A percentile compares a stretch with the other conserved stretches of the same genome.
phyloP scores from a whole-genome alignment of 2,797 vertebrate species.

The Megalops cyprinoides region DNA sequence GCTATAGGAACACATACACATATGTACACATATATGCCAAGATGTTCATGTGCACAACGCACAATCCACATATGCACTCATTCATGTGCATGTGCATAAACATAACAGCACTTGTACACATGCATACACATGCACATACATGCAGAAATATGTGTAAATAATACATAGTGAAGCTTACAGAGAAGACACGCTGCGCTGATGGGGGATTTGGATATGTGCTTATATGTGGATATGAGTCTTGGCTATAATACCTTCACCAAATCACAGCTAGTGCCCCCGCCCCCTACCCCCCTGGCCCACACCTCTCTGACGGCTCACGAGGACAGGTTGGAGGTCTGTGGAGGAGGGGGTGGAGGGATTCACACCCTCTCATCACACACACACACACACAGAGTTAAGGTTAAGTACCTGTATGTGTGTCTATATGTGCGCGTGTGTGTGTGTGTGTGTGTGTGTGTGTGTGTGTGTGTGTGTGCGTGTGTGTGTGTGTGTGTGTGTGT shows the following conservation, averaged over 20 bases:
- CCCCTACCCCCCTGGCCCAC: too few relatives aligned
- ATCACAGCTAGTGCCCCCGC: not conserved
- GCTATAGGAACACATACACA: too few relatives aligned
- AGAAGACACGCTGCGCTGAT: not conserved
- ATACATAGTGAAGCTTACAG: not conserved
- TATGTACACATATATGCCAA: too few relatives aligned
- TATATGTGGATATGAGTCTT: too few relatives aligned
- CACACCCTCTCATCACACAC: too few relatives aligned
- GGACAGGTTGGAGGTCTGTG: not conserved
- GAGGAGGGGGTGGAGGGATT: not conserved
- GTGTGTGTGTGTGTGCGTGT: slow-evolving; percentile 12
- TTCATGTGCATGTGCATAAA: too few relatives aligned
- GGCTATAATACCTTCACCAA: slow-evolving; percentile 11
- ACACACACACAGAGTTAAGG: not conserved
- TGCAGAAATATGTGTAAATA: too few relatives aligned
- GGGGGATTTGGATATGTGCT: not conserved
- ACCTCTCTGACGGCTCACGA: too few relatives aligned
- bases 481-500: not conserved
- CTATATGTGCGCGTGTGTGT: not conserved
- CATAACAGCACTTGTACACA: too few relatives aligned
- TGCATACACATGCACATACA: too few relatives aligned
- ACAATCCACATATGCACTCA: too few relatives aligned
- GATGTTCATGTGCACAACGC: too few relatives aligned
- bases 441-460: not conserved
- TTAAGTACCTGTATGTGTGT: not conserved